phyloP scores from a whole-genome alignment of 2,113 vertebrate species.

The Poecile atricapillus region DNA sequence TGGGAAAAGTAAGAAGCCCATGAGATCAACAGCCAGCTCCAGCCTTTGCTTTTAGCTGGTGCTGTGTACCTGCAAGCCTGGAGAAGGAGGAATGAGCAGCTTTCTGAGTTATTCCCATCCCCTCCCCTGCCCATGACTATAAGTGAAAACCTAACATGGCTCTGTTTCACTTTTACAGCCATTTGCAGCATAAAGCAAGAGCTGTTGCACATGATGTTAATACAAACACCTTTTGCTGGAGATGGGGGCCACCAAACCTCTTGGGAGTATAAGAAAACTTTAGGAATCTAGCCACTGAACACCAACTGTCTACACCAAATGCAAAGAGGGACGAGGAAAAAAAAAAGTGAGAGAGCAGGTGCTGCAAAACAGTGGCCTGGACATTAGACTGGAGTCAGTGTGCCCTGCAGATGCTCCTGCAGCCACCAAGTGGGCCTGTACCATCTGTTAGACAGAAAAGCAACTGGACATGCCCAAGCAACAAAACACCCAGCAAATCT shows the following conservation, averaged over 20 bases:
- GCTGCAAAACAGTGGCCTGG: background rate
- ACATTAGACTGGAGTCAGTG: rapidly evolving
- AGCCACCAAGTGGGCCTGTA: background rate
- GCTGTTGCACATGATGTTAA: background rate
- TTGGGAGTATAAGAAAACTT: background rate
- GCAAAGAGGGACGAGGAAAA: background rate
- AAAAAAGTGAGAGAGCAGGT: background rate
- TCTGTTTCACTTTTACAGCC: background rate
- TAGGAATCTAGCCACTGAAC: background rate
- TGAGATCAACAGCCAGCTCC: rapidly evolving
- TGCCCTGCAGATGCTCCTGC: background rate
- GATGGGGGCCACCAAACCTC: background rate
- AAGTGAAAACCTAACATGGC: background rate
- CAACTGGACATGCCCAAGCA: background rate
- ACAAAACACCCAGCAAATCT: background rate
- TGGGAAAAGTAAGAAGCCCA: background rate
- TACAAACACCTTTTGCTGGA: background rate
- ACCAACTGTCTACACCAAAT: background rate
- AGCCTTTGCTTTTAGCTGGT: background rate
- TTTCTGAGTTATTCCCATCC: background rate
- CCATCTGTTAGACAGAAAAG: background rate
- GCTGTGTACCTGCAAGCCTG: background rate
- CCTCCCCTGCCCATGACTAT: background rate
- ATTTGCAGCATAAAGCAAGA: background rate
- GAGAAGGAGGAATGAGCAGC: background rate